Percentiles rank a stretch among this genome's conserved stretches.
Evolutionary conservation across 1,140 invertebrate species (phyloP).

Genomic region (Drosophila virilis): DNA sequence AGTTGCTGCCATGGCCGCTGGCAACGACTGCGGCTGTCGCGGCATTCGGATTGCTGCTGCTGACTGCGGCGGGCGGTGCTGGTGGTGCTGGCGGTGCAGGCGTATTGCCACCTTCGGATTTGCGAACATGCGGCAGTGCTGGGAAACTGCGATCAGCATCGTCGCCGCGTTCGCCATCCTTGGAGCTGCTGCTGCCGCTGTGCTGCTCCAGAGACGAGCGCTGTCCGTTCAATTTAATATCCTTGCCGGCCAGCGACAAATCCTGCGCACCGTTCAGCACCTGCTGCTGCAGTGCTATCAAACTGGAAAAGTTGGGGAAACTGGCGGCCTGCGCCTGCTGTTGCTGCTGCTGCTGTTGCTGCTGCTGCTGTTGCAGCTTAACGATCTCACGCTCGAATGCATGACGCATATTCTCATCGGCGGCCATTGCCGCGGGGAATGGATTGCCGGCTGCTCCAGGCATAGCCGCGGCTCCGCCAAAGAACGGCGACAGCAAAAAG

Average conservation of each 20-base stretch:
- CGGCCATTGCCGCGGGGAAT: slow-evolving; percentile 85
- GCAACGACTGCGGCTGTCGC: slow-evolving; percentile 56
- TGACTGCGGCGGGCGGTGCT: slow-evolving; percentile 89
- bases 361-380: slow-evolving; percentile 89
- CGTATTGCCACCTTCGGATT: slow-evolving; percentile 88
- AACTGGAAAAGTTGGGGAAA: slow-evolving; percentile 86
- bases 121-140: slow-evolving; percentile 59
- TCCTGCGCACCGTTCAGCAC: slow-evolving; percentile 90
- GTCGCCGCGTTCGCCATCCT: slow-evolving; percentile 62
- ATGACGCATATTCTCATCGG: slow-evolving; percentile 93
- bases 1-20: slow-evolving; percentile 32
- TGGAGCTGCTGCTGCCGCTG: slow-evolving; percentile 56
- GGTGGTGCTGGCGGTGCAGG: slow-evolving; percentile 88
- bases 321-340: slow-evolving; percentile 81
- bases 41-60: slow-evolving; percentile 75
- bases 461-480: slow-evolving; percentile 87
- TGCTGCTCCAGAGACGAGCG: slow-evolving; percentile 82
- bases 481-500: slow-evolving; percentile 92
- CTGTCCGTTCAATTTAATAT: slow-evolving; percentile 87
- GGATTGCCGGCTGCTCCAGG: slow-evolving; percentile 87
- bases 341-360: slow-evolving; percentile 86
- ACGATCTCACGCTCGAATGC: slow-evolving; percentile 94
- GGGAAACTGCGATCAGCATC: slow-evolving; percentile 77
- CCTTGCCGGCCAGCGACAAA: slow-evolving; percentile 92
- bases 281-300: slow-evolving; percentile 90